Evolutionary conservation across 2,797 vertebrate species (phyloP).

Genomic region (Selene dorsalis): DNA sequence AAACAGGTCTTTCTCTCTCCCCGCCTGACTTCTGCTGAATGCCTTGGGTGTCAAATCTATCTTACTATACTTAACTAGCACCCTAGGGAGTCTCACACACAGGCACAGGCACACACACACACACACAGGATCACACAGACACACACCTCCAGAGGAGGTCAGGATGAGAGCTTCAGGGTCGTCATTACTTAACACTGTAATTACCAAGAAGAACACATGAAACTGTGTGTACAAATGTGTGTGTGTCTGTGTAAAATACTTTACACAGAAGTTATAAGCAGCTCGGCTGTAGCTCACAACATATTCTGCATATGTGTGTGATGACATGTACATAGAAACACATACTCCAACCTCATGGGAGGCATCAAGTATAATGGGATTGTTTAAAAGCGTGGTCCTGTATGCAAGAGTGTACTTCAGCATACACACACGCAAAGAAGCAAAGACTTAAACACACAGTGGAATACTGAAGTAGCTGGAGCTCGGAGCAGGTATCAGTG

Average conservation of each 20-base stretch:
- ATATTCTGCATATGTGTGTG: not conserved
- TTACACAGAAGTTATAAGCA: not conserved
- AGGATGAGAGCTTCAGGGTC: slow-evolving; percentile 36
- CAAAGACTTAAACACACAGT: not conserved
- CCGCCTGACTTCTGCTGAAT: slow-evolving; percentile 48
- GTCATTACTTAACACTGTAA: slow-evolving; percentile 59
- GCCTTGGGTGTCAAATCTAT: slow-evolving; percentile 72
- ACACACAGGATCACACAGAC: slow-evolving; percentile 22
- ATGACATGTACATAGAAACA: not conserved
- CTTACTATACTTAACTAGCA: slow-evolving; percentile 75
- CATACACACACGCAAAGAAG: not conserved
- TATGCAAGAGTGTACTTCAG: not conserved
- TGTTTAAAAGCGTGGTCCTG: slow-evolving; percentile 13
- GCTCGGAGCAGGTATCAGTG: slow-evolving; percentile 7
- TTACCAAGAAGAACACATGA: slow-evolving; percentile 38
- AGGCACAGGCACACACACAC: slow-evolving; percentile 1
- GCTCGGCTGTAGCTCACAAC: not conserved
- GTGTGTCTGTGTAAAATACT: slow-evolving; percentile 7
- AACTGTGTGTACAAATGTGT: not conserved
- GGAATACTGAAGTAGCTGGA: not conserved
- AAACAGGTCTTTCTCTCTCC: slow-evolving; percentile 53
- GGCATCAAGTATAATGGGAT: slow-evolving; percentile 15
- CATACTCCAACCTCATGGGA: slow-evolving; percentile 12
- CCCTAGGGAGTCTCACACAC: slow-evolving; percentile 50
- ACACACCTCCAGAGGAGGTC: slow-evolving; percentile 50